Conservation (phyloP, 2,113 vertebrate genomes). For the Butorides virescens region DNA sequence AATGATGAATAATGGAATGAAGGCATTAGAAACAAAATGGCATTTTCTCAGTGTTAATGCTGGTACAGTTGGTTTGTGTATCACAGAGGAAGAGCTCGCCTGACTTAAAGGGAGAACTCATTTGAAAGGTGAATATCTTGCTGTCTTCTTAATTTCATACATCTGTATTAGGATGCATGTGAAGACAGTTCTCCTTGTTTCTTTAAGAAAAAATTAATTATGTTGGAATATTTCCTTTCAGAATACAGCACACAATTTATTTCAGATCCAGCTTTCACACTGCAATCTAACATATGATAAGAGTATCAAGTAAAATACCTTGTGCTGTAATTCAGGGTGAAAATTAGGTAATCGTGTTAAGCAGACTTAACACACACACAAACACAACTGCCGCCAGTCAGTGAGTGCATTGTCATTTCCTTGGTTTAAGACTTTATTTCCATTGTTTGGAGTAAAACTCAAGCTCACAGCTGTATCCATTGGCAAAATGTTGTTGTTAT, state of each 20-base stretch:
- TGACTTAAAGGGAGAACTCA: neutral
- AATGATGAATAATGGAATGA: neutral
- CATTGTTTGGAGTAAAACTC: neutral
- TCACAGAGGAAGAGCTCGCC: neutral
- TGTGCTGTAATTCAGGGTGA: neutral
- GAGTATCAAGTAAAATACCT: neutral
- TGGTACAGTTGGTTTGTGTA: neutral
- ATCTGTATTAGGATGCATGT: neutral
- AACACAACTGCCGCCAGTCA: neutral
- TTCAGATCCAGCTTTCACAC: neutral
- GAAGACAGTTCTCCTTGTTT: neutral
- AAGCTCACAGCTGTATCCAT: neutral
- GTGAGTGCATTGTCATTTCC: neutral
- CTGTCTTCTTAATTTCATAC: neutral
- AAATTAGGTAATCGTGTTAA: neutral
- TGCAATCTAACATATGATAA: neutral
- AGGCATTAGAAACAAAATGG: neutral
- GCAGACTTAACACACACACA: neutral
- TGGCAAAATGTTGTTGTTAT: neutral
- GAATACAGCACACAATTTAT: neutral
- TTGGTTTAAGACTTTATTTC: neutral
- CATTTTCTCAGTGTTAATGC: neutral
- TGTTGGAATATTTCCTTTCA: neutral
- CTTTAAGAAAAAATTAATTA: neutral
- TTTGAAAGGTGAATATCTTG: neutral